A percentile compares a stretch with the other conserved stretches of the same genome.
Conservation (phyloP, 2,888 invertebrate species). For the Epinotia ramella region DNA sequence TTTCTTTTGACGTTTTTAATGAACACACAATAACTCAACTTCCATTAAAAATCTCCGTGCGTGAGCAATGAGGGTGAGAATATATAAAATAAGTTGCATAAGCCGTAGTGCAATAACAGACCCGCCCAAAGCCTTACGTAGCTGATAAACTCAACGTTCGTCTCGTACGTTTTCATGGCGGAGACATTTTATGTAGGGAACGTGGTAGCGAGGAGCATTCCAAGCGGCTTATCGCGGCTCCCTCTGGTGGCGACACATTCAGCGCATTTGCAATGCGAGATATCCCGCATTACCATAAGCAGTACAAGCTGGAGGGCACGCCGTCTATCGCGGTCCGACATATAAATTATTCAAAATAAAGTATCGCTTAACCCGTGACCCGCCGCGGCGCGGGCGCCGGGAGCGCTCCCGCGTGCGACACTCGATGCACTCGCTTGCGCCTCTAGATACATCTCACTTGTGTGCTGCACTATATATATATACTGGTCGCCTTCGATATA, state of each 20-base stretch:
- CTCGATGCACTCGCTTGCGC: slow-evolving; percentile 40
- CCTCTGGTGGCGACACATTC: slow-evolving; percentile 80
- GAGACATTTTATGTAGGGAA: slow-evolving; percentile 20
- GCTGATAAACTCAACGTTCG: slow-evolving; percentile 7
- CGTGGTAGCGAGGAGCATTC: slow-evolving; percentile 61
- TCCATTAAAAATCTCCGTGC: slow-evolving; percentile 29
- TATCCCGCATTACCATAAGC: slow-evolving; percentile 84
- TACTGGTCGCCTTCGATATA: not conserved
- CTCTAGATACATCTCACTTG: slow-evolving; percentile 39
- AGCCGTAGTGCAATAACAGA: slow-evolving; percentile 27
- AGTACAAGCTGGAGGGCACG: slow-evolving; percentile 82
- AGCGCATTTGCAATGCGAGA: slow-evolving; percentile 85
- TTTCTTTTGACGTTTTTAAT: slow-evolving; percentile 55
- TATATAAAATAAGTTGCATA: slow-evolving; percentile 39
- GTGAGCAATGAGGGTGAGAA: slow-evolving; percentile 30
- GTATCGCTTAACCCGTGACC: slow-evolving; percentile 84
- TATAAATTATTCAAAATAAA: slow-evolving; percentile 86
- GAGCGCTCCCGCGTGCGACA: slow-evolving; percentile 51
- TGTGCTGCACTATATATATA: not conserved
- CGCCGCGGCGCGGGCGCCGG: slow-evolving; percentile 57
- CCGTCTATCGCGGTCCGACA: slow-evolving; percentile 83
- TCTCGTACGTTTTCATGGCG: slow-evolving; percentile 19
- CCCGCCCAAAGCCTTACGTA: slow-evolving; percentile 17
- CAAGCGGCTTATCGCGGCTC: slow-evolving; percentile 72
- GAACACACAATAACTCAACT: slow-evolving; percentile 50